A percentile compares a stretch with the other conserved stretches of the same genome.
These are phyloP conservation scores for Ia io DNA, from an alignment of 2,113 vertebrate species.

Conservation along the genomic window DNA sequence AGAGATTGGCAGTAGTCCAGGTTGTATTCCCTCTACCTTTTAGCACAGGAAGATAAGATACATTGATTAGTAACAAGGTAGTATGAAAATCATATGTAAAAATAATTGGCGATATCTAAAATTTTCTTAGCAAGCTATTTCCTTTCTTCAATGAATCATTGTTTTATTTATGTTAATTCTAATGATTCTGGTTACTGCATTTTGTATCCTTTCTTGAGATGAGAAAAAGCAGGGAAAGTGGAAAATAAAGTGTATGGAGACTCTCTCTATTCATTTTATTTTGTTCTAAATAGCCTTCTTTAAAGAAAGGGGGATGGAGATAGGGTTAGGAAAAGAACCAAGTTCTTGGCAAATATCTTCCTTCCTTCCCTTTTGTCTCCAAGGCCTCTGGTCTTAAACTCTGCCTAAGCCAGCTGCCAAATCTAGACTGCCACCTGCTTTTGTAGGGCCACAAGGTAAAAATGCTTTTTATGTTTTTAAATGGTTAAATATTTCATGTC, in stretches of 20 bases:
- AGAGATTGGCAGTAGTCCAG: neutral
- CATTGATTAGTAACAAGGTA: neutral
- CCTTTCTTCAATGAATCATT: neutral
- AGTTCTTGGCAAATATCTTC: neutral
- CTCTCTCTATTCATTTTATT: neutral
- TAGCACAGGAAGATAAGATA: neutral
- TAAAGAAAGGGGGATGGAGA: neutral
- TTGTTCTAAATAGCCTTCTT: neutral
- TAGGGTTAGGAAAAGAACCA: neutral
- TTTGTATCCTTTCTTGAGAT: neutral
- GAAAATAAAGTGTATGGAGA: neutral
- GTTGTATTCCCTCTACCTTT: neutral
- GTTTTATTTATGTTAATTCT: slow-evolving; percentile 26
- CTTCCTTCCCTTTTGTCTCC: neutral
- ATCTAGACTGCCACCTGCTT: neutral
- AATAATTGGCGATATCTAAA: neutral
- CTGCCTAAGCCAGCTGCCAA: neutral
- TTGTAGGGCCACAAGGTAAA: neutral
- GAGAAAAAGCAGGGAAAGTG: neutral
- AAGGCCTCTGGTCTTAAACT: neutral
- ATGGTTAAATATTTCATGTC: neutral
- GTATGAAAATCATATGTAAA: neutral
- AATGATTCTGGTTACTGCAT: neutral
- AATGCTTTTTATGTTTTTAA: neutral
- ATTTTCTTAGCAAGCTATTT: neutral